phyloP scores from a whole-genome alignment of 2,113 vertebrate genomes.

The Malurus alboscapulatus region DNA sequence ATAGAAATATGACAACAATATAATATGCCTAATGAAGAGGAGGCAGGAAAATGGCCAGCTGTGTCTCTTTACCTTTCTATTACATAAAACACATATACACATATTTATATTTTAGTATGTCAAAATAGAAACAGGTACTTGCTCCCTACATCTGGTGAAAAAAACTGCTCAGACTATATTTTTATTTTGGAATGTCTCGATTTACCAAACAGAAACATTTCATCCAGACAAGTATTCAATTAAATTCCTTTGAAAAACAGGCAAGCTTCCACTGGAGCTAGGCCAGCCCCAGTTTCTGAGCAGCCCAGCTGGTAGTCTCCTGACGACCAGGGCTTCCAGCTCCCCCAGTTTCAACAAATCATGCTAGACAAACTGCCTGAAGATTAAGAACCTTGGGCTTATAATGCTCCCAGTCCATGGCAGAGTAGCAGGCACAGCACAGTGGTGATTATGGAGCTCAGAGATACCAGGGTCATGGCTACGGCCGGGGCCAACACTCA shows the following conservation, averaged over 20 bases:
- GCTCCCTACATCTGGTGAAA: not conserved
- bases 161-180: not conserved
- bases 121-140: conserved; percentile 7
- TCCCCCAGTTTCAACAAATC: not conserved
- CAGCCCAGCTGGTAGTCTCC: conserved; percentile 28
- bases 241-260: conserved; percentile 40
- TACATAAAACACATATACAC: not conserved
- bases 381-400: not conserved
- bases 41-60: not conserved
- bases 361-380: not conserved
- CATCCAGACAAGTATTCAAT: conserved; percentile 14
- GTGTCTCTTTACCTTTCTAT: not conserved
- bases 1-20: not conserved
- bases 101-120: not conserved
- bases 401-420: not conserved
- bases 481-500: not conserved
- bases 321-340: not conserved
- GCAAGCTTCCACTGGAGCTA: conserved; percentile 2
- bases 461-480: not conserved
- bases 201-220: conserved; percentile 37
- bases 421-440: not conserved
- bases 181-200: conserved; percentile 14
- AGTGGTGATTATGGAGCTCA: not conserved
- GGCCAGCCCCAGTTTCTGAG: conserved; percentile 14
- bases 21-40: not conserved